phyloP scores from a whole-genome alignment of 1,140 invertebrate genomes.

The Gyrodactylus bullatarudis region DNA sequence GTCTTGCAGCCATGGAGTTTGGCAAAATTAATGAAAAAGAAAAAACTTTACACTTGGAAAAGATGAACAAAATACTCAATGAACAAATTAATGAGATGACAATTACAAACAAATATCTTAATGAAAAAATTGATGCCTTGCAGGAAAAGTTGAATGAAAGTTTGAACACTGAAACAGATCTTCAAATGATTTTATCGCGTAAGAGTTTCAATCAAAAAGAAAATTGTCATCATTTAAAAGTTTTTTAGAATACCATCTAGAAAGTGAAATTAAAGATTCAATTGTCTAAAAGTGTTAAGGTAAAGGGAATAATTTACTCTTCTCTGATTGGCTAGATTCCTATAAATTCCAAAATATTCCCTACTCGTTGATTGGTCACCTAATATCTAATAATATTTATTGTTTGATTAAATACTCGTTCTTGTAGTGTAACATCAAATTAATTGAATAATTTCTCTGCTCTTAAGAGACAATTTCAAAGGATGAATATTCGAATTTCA shows the following conservation, averaged over 20 bases:
- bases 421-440: too few species aligned
- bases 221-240: too few species aligned
- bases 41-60: not conserved
- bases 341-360: too few species aligned
- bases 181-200: not conserved
- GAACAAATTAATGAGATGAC: not conserved
- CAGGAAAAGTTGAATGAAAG: not conserved
- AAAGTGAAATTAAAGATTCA: too few species aligned
- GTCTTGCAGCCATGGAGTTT: not conserved
- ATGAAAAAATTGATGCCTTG: not conserved
- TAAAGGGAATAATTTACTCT: too few species aligned
- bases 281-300: too few species aligned
- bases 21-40: not conserved
- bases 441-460: too few species aligned
- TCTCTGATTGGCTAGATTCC: too few species aligned
- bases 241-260: too few species aligned
- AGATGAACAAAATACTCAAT: not conserved
- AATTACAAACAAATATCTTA: not conserved
- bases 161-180: not conserved
- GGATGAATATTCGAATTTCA: not conserved
- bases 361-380: too few species aligned
- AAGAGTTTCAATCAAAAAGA: not conserved
- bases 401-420: too few species aligned
- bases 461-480: not conserved
- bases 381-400: too few species aligned